Evolutionary conservation across 2,888 invertebrate genomes (phyloP), one percentile per base, ranked within the genome.

Genomic region (Cremastinae sp.): DNA sequence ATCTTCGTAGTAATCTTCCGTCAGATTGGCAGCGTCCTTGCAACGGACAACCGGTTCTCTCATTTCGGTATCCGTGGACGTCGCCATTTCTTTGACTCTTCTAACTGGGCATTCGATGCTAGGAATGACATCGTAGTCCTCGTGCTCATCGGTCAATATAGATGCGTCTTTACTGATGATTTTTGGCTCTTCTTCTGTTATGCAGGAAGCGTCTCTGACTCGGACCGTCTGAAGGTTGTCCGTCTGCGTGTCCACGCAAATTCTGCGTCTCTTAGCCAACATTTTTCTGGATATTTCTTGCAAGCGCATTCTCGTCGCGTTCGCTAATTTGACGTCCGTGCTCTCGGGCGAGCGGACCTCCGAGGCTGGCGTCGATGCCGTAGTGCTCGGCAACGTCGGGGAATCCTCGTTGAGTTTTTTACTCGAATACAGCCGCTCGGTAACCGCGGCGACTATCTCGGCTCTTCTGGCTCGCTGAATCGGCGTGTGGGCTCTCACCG

Each of bases 391-490:
- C 36, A 68, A 43, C n/a, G 77, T 64, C 71, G 36, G 73, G 51
- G 22, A 53, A 2, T 88, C 88, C 18, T 86, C 87, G 0, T 74
- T 8, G 0, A 72, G 74, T 58, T 87, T 88, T 36, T 83, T 86
- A 43, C 84, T 93, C 0, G 92, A 91, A 84, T 94, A 94, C 10
- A 94, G 88, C 81, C 94, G 90, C 81, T 93, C 92, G 1, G 94
- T 94, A 1, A 94, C 94, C 0, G 94, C 94, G 2, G 94, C 94
- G 1, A 94, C 93, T 61, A 94, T 94, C 88, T 94, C 93, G 16
- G 94, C 93, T 83, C 94, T 90, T 84, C 93, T 92, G 0, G 84
- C 78, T 22, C 86, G 82, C 59, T 86, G 86, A 20, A 87, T 86
- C 2, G 83, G 82, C 10, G 85, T 85, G 64, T 87, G 85, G 16